Evolutionary conservation across 23 tunicate species (phyloP).

Genomic region (Diplosoma virens): DNA sequence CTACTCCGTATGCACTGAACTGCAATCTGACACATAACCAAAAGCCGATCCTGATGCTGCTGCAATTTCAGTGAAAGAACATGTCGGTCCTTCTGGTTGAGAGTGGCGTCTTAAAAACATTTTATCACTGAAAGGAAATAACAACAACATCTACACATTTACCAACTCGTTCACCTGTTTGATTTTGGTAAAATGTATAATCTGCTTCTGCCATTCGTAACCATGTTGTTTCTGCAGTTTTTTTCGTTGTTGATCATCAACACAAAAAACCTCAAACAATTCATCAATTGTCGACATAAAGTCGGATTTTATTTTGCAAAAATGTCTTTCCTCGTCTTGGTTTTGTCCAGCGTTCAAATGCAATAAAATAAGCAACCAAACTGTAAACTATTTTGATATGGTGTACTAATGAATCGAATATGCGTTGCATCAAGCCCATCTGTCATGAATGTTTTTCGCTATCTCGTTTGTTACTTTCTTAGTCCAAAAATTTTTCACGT

Average conservation of each 20-base stretch:
- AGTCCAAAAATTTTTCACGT: background rate
- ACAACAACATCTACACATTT: background rate
- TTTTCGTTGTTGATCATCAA: background rate
- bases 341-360: background rate
- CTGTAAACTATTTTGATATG: background rate
- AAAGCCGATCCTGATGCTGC: background rate
- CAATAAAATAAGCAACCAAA: background rate
- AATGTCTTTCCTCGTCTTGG: background rate
- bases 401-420: background rate
- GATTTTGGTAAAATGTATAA: background rate
- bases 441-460: background rate
- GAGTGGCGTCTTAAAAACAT: too few species aligned
- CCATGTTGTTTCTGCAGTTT: background rate
- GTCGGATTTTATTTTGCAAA: background rate
- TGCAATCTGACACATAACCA: background rate
- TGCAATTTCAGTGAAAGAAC: background rate
- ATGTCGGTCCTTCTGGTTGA: background rate
- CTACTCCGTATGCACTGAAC: background rate
- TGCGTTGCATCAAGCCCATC: background rate
- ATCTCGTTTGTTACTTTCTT: background rate
- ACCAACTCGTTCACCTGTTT: background rate
- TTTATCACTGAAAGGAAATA: too few species aligned
- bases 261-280: background rate
- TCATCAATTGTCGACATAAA: slow-evolving; percentile 1
- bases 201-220: background rate